Percentiles rank a stretch among this genome's conserved stretches.
Evolutionary conservation across 2,888 invertebrate species (phyloP).

Genomic region (Cylloceria caligata): DNA sequence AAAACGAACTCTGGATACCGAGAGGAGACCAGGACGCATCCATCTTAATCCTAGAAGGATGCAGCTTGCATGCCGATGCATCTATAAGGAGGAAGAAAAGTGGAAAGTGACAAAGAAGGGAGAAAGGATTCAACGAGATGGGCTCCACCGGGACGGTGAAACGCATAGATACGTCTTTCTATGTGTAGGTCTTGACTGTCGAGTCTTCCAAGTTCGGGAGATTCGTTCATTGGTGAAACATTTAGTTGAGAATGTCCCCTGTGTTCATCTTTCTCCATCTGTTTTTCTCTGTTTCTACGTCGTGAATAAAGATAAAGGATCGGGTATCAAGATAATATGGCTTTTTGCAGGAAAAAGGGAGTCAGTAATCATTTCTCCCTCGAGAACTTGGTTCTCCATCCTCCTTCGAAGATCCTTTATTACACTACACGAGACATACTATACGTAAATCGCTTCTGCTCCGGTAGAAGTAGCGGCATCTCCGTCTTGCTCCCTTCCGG

Average conservation of each 20-base stretch:
- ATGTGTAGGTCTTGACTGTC: constrained; percentile 31
- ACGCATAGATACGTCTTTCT: constrained; percentile 42
- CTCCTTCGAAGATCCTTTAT: constrained; percentile 3
- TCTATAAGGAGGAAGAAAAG: constrained; percentile 35
- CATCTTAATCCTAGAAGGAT: constrained; percentile 65
- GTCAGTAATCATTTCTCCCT: background rate
- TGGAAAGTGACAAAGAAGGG: constrained; percentile 30
- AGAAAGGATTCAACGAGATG: constrained; percentile 61
- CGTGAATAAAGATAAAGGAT: background rate
- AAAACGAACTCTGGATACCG: constrained; percentile 74
- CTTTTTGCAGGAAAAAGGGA: background rate
- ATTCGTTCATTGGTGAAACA: background rate
- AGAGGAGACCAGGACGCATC: constrained; percentile 66
- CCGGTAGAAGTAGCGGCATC: constrained; percentile 19
- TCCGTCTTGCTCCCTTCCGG: constrained; percentile 27
- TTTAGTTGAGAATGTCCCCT: background rate
- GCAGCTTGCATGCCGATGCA: constrained; percentile 79
- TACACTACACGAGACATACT: constrained; percentile 1
- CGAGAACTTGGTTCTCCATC: background rate
- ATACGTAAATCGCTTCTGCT: constrained; percentile 17
- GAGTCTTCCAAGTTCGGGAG: background rate
- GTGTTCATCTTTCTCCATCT: background rate
- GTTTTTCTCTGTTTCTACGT: background rate
- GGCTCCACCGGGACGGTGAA: constrained; percentile 53
- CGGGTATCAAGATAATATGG: constrained; percentile 3